A percentile compares a stretch with the other conserved stretches of the same genome.
These are phyloP conservation scores for Neolamprologus hecqui DNA, from an alignment of 2,113 vertebrate genomes.

Conservation along the genomic window DNA sequence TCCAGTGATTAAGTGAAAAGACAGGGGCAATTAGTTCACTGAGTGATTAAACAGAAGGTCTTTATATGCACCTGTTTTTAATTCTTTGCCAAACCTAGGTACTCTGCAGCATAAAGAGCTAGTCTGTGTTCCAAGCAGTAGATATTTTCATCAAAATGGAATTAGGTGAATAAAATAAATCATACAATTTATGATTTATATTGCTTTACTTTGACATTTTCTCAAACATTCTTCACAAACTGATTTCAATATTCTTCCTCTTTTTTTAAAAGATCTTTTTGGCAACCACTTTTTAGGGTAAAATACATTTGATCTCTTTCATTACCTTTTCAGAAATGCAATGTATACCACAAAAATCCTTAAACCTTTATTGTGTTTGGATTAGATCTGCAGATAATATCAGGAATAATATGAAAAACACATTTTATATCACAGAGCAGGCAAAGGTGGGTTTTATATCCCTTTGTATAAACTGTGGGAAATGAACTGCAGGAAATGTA, in stretches of 20 bases:
- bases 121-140: neutral
- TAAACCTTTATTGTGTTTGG: neutral
- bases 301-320: neutral
- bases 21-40: neutral
- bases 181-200: neutral
- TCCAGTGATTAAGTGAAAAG: slow-evolving; percentile 5
- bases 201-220: neutral
- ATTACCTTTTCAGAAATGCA: neutral
- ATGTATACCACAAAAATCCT: neutral
- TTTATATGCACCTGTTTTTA: slow-evolving; percentile 6
- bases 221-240: neutral
- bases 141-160: slow-evolving; percentile 5
- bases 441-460: slow-evolving; percentile 24
- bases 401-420: neutral
- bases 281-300: neutral
- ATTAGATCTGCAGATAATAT: slow-evolving; percentile 33
- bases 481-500: slow-evolving; percentile 37
- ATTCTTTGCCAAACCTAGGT: neutral
- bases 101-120: neutral
- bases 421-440: slow-evolving; percentile 25
- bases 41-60: slow-evolving; percentile 14
- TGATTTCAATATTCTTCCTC: neutral
- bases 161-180: neutral
- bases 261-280: neutral
- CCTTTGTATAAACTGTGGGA: slow-evolving; percentile 47